Evolutionary conservation across 2,113 vertebrate genomes (phyloP), one percentile per base, ranked within the genome.

Genomic region (Epinephelus fuscoguttatus): DNA sequence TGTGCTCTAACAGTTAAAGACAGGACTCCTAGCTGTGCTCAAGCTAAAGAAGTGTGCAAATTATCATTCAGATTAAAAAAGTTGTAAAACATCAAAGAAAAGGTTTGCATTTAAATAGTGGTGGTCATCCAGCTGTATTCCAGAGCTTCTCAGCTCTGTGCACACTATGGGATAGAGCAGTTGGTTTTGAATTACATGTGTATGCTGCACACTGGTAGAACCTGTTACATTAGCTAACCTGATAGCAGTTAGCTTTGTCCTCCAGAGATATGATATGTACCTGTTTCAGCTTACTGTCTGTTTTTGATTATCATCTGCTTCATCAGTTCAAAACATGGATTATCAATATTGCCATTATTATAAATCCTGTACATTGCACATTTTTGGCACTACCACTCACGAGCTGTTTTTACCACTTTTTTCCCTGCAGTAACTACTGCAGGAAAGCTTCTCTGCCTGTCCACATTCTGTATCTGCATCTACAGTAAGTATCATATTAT

Each of bases 381-480:
- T 27, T 23, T 61, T n/a, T 21, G 12, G 3, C 15, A 15, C 4
- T 3, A 2, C 25, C n/a, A 4, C 19, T 72, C 10, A 47, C 59
- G 6, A 9, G 2, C 33, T 47, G 60, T 30, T 4, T 49, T 30
- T 72, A 17, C 4, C 17, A 2, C 30, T 71, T 6, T 74, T 75
- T 15, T 52, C 52, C 70, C 27, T 75, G 37, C 79, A 96, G 96
- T 76, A 89, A 94, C 72, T 96, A 95, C 90, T 96, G 96, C 81
- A 94, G 90, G 45, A 93, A 84, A 53, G 57, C 59, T 21, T 82
- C 91, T 69, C 78, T 95, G 71, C 94, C 93, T 61, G 93, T 96
- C 69, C 96, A 95, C 87, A 94, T 95, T 1, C 69, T 96, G 50
- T 91, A 96, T 53, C 78, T 96, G 64, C 92, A 94, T 17, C 86